Conservation (phyloP, 2,113 vertebrate genomes). For the Elgaria multicarinata region DNA sequence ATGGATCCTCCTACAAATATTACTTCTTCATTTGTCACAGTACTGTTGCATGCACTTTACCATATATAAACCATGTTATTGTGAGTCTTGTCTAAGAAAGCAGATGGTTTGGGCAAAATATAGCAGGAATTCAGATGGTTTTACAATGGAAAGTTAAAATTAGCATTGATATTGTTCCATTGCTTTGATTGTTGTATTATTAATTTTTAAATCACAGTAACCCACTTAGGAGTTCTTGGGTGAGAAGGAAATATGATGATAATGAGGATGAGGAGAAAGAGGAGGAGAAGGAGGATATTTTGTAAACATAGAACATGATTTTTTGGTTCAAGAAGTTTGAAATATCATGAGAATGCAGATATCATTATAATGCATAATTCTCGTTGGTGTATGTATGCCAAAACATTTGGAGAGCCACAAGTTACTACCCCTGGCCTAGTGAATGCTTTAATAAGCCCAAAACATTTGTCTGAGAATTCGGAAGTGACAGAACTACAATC, state of each 20-base stretch:
- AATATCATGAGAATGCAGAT: neutral
- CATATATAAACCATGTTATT: too few species aligned
- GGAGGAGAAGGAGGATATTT: too few species aligned
- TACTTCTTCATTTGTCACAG: too few species aligned
- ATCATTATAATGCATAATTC: neutral
- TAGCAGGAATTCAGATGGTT: neutral
- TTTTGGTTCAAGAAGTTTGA: neutral
- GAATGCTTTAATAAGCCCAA: neutral
- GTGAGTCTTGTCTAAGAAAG: neutral
- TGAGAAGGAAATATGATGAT: neutral
- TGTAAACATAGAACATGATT: neutral
- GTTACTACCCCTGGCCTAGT: too few species aligned
- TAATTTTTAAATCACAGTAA: neutral
- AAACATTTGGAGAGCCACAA: too few species aligned
- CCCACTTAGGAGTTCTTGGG: neutral
- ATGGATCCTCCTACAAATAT: too few species aligned
- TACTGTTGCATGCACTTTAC: too few species aligned
- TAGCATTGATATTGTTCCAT: neutral
- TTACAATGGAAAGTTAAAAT: neutral
- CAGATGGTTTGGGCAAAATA: neutral
- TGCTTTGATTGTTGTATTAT: neutral
- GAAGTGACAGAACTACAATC: neutral
- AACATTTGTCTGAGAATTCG: neutral
- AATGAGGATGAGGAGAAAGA: too few species aligned
- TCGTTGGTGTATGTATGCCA: neutral